These are phyloP conservation scores for Columbina picui DNA, from an alignment of 2,113 vertebrate species.

Conservation along the genomic window DNA sequence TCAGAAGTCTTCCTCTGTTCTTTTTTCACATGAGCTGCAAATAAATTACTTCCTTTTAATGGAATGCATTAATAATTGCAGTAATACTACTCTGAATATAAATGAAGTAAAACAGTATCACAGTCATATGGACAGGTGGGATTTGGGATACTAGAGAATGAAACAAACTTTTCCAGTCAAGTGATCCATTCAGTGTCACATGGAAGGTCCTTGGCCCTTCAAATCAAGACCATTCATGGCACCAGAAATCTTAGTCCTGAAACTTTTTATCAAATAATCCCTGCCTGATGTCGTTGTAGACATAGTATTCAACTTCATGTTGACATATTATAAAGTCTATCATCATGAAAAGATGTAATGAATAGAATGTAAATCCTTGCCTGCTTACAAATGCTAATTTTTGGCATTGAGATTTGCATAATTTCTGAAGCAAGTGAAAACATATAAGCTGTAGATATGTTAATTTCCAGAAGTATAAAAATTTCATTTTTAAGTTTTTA, in stretches of 20 bases:
- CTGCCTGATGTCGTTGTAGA: background rate
- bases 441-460: background rate
- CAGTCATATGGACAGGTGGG: background rate
- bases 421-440: background rate
- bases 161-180: background rate
- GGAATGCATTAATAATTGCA: background rate
- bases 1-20: background rate
- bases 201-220: background rate
- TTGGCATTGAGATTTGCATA: background rate
- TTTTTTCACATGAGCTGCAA: background rate
- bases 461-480: background rate
- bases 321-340: background rate
- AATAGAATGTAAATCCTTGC: background rate
- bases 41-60: background rate
- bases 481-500: background rate
- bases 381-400: background rate
- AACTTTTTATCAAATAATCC: background rate
- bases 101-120: background rate
- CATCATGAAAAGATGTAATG: background rate
- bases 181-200: rapidly evolving
- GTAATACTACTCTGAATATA: background rate
- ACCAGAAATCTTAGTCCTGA: background rate
- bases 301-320: background rate
- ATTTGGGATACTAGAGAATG: background rate
- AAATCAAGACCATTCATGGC: background rate